Base-by-base conservation (phyloP, 2,797 vertebrate species). In the Syngnathus rostellatus region DNA sequence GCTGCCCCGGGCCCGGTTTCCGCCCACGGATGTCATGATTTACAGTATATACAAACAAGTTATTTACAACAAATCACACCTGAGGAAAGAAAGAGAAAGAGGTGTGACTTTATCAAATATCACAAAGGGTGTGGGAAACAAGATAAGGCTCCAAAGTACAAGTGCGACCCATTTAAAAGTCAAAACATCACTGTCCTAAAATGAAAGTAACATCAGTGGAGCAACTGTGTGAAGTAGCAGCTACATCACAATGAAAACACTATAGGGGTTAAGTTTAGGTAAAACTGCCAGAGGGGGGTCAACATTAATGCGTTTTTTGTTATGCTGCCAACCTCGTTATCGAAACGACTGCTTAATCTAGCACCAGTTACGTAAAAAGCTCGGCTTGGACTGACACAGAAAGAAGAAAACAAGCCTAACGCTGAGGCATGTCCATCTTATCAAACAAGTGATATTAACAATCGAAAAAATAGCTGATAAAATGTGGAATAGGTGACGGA, bases 21-120 rank as follows among this genome's bases (percentile, higher is more conserved):
- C 92, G 90, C 96, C 95, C 94, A 98, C 93, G 88, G 96, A 98
- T 78, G 96, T 99, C 97, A 99, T 99, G 94, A 98, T 99, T 98
- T 98, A 99, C 97, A 99, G 96, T 99, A 99, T 98, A 98, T 99
- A 99, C 96, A 99, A 99, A 97, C 96, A 99, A 50, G 95, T 96
- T 99, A 99, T 99, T 98, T 99, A 99, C 97, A 99, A 92, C 94
- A 80, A 91, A 91, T 93, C 93, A 94, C 90, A 93, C 93, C 96
- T 98, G 90, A 58, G 67, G 23, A 86, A 59, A 46, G 43, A 64
- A 0, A 57, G 12, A 43, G 12, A 23, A 80, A 45, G 9, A 3
- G 10, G 41, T 16, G 40, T 43, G 60, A 62, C 38, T 9, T 25
- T 41, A 62, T 62, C 21, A 8, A 16, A 21, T 43, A 62, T 25